Conservation (phyloP, 1,140 invertebrate genomes). For the Himalopsyche phryganea region DNA sequence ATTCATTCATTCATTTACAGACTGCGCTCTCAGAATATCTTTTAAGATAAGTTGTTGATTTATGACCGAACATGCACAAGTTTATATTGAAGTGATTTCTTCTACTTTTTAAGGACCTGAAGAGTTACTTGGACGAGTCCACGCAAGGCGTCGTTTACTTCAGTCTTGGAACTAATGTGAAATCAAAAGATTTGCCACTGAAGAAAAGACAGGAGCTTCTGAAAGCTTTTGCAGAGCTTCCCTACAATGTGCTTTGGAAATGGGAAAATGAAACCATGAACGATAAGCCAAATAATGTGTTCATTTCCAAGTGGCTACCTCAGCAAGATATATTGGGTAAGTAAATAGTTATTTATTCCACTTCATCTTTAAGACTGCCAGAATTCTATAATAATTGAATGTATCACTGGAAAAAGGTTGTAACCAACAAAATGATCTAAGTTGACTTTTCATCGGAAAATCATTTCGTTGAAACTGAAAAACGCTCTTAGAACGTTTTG, state of each 20-base stretch:
- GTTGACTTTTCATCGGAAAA: no score
- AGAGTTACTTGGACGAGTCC: slow-evolving; percentile 35
- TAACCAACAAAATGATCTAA: no score
- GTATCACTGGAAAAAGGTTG: no score
- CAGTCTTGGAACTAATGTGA: slow-evolving; percentile 52
- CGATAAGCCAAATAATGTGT: slow-evolving; percentile 37
- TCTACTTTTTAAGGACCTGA: slow-evolving; percentile 38
- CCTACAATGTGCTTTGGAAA: slow-evolving; percentile 52
- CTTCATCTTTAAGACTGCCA: no score
- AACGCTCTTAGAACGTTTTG: background rate
- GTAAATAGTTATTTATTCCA: no score
- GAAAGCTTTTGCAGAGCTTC: slow-evolving; percentile 47
- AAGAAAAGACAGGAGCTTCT: slow-evolving; percentile 42
- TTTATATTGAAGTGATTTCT: no score
- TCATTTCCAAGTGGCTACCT: slow-evolving; percentile 51
- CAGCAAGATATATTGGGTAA: slow-evolving; percentile 54
- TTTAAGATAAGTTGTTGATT: no score
- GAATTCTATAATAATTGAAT: no score
- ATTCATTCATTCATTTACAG: no score
- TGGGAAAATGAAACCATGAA: slow-evolving; percentile 42
- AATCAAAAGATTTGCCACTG: slow-evolving; percentile 40
- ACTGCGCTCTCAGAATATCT: no score
- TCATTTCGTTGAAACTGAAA: no score
- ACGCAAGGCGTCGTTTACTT: slow-evolving; percentile 47
- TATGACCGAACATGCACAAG: no score